Evolutionary conservation across 1,140 invertebrate genomes (phyloP).

Genomic region (Stegodyphus dumicola): DNA sequence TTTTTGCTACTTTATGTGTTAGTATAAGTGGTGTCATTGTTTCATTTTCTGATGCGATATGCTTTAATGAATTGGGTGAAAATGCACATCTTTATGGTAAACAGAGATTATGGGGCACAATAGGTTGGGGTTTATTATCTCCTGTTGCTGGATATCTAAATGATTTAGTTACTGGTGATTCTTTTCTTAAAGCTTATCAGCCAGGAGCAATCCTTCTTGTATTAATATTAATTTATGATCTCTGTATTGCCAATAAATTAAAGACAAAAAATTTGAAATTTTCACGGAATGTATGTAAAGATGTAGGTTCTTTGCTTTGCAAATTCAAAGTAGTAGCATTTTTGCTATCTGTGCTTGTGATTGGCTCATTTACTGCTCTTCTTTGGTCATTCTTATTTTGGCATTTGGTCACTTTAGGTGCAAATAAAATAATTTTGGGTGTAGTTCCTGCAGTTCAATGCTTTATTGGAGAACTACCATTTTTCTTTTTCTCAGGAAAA

Average conservation of each 20-base stretch:
- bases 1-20: slow-evolving; percentile 62
- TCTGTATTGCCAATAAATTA: slow-evolving; percentile 71
- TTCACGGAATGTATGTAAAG: slow-evolving; percentile 57
- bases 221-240: slow-evolving; percentile 66
- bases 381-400: slow-evolving; percentile 86
- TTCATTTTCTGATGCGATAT: slow-evolving; percentile 63
- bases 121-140: slow-evolving; percentile 63
- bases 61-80: slow-evolving; percentile 54
- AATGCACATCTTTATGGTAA: slow-evolving; percentile 75
- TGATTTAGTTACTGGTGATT: slow-evolving; percentile 26
- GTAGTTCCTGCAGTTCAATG: slow-evolving; percentile 81
- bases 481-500: slow-evolving; percentile 85
- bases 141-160: slow-evolving; percentile 50
- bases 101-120: slow-evolving; percentile 78
- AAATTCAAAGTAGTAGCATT: slow-evolving; percentile 77
- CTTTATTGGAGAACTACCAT: slow-evolving; percentile 87
- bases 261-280: slow-evolving; percentile 40
- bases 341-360: slow-evolving; percentile 80
- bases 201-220: slow-evolving; percentile 75
- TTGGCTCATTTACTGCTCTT: slow-evolving; percentile 85
- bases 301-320: slow-evolving; percentile 75
- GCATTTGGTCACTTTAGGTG: slow-evolving; percentile 65
- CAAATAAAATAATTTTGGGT: slow-evolving; percentile 80
- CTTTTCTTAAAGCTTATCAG: slow-evolving; percentile 80
- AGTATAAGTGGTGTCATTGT: slow-evolving; percentile 60